phyloP scores from a whole-genome alignment of 2,797 vertebrate genomes.

The Nyctibius grandis region DNA sequence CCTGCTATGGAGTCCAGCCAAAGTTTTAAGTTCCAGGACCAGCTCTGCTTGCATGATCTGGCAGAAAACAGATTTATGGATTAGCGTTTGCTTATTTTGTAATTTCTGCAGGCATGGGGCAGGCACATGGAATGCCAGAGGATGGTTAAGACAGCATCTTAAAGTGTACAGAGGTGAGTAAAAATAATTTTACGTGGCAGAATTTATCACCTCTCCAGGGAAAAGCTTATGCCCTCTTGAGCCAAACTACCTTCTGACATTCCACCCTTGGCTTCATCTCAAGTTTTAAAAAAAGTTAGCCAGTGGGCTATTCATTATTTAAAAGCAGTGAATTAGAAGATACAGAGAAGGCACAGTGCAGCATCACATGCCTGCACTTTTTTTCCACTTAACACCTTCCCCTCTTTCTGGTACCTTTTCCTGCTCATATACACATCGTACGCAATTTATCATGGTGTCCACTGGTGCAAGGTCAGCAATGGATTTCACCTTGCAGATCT shows the following conservation, averaged over 20 bases:
- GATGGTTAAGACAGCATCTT: background rate
- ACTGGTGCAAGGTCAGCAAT: background rate
- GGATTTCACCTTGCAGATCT: background rate
- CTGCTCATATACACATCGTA: background rate
- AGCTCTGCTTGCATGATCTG: background rate
- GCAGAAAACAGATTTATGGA: background rate
- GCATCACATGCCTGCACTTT: background rate
- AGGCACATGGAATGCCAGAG: background rate
- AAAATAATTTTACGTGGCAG: background rate
- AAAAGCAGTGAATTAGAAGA: background rate
- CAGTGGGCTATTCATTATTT: background rate
- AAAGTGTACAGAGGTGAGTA: background rate
- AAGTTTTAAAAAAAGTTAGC: background rate
- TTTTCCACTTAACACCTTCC: background rate
- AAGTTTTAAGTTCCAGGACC: background rate
- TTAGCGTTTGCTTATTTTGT: background rate
- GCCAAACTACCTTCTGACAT: background rate
- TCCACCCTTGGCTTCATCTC: background rate
- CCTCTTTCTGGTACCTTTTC: background rate
- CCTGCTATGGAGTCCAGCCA: background rate
- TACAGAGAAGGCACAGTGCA: background rate
- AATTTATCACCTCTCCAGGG: background rate
- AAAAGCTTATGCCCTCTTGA: background rate
- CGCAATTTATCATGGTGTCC: background rate
- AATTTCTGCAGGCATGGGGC: background rate